Conservation (phyloP, 2,888 invertebrate genomes). For the Pterobdella sp. region DNA sequence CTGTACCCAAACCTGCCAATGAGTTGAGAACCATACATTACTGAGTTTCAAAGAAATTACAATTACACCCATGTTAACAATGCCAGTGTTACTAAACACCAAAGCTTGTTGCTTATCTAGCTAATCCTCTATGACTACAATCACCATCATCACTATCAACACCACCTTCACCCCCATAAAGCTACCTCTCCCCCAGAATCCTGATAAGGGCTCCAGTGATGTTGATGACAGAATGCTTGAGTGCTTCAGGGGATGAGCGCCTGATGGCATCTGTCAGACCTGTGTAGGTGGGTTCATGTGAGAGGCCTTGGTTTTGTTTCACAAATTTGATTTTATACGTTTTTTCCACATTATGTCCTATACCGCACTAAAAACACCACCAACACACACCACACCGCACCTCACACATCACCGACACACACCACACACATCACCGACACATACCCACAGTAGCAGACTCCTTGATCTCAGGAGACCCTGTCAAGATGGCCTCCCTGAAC, state of each 20-base stretch:
- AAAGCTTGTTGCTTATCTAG: no score
- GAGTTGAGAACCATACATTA: no score
- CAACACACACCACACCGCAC: no score
- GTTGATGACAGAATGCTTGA: constrained; percentile 90
- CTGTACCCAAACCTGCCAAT: constrained; percentile 67
- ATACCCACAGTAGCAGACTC: constrained; percentile 78
- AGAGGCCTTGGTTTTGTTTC: neutral
- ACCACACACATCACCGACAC: neutral
- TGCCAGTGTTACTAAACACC: no score
- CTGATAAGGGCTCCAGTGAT: constrained; percentile 96
- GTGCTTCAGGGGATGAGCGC: constrained; percentile 73
- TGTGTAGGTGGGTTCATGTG: neutral
- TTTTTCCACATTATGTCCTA: no score
- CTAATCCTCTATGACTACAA: neutral
- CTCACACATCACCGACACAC: no score
- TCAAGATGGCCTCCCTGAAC: constrained; percentile 89
- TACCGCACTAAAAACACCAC: no score
- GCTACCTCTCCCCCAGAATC: constrained; percentile 79
- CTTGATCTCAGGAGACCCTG: constrained; percentile 88
- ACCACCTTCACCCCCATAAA: neutral
- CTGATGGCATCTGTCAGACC: constrained; percentile 73
- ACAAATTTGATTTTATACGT: no score
- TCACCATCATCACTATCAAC: neutral
- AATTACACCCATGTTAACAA: no score
- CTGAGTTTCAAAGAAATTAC: no score